These are phyloP conservation scores for Dascyllus trimaculatus DNA, from an alignment of 2,113 vertebrate genomes.

Conservation along the genomic window DNA sequence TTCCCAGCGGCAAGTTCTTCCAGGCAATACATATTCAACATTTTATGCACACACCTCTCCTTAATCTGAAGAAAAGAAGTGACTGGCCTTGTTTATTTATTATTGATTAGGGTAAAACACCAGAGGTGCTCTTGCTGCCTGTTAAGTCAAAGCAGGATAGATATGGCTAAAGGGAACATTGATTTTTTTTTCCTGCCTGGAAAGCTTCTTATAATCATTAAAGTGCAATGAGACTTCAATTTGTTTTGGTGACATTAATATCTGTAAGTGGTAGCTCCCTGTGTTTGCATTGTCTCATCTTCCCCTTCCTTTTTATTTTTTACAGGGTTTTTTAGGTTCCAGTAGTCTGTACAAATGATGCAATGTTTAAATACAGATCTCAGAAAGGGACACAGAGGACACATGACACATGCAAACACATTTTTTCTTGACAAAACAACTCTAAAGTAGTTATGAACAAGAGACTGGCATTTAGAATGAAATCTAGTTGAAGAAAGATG, in stretches of 20 bases:
- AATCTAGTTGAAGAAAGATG: too few relatives aligned
- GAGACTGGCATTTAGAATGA: too few relatives aligned
- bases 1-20: slow-evolving; percentile 22
- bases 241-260: slow-evolving; percentile 48
- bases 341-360: slow-evolving; percentile 2
- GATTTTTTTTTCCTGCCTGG: slow-evolving; percentile 22
- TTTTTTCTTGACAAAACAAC: too few relatives aligned
- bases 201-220: slow-evolving; percentile 42
- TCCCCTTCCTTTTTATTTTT: slow-evolving; percentile 15
- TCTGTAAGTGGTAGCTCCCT: slow-evolving; percentile 31
- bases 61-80: slow-evolving; percentile 44
- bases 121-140: slow-evolving; percentile 41
- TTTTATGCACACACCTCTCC: slow-evolving; percentile 21
- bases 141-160: slow-evolving; percentile 38
- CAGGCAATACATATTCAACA: slow-evolving; percentile 47
- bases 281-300: slow-evolving; percentile 38
- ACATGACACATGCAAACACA: too few relatives aligned
- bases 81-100: slow-evolving; percentile 57
- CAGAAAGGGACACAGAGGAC: too few relatives aligned
- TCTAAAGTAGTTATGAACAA: too few relatives aligned
- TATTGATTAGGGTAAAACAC: slow-evolving; percentile 57
- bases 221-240: slow-evolving; percentile 43
- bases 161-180: slow-evolving; percentile 10
- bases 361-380: neutral
- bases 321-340: neutral